Evolutionary conservation across 2,888 invertebrate species (phyloP).

Genomic region (Standfussiana lucernea): DNA sequence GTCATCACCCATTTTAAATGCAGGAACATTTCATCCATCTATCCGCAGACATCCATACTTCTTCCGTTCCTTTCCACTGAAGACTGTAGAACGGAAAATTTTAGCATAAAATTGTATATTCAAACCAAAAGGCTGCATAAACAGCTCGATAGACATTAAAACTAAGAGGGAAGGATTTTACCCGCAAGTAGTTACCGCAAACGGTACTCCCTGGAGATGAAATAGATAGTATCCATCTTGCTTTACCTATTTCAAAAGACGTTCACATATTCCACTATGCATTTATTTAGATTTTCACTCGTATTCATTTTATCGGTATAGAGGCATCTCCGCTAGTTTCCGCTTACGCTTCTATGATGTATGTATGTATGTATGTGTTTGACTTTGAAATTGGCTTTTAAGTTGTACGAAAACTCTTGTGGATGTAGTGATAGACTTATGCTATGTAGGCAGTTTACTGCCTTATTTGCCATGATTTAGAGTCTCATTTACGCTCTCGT

Average conservation of each 20-base stretch:
- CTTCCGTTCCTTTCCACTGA: slow-evolving; percentile 27
- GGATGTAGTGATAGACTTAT: not conserved
- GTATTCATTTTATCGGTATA: slow-evolving; percentile 62
- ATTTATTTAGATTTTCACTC: slow-evolving; percentile 67
- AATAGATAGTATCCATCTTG: slow-evolving; percentile 65
- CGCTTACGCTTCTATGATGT: slow-evolving; percentile 39
- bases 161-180: slow-evolving; percentile 64
- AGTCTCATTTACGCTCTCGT: not conserved
- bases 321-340: slow-evolving; percentile 49
- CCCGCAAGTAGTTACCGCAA: slow-evolving; percentile 60
- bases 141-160: slow-evolving; percentile 63
- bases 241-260: slow-evolving; percentile 59
- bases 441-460: not conserved
- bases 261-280: slow-evolving; percentile 62
- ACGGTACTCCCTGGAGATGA: slow-evolving; percentile 64
- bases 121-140: slow-evolving; percentile 60
- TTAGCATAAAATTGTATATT: slow-evolving; percentile 62
- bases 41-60: slow-evolving; percentile 34
- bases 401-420: slow-evolving; percentile 6
- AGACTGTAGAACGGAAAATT: slow-evolving; percentile 33
- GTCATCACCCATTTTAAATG: not conserved
- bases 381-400: slow-evolving; percentile 41
- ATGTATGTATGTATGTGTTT: slow-evolving; percentile 15
- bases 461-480: not conserved
- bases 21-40: slow-evolving; percentile 22